Percentiles rank a stretch among this genome's conserved stretches.
Evolutionary conservation across 2,888 invertebrate species (phyloP).

Genomic region (Hyposoter didymator): DNA sequence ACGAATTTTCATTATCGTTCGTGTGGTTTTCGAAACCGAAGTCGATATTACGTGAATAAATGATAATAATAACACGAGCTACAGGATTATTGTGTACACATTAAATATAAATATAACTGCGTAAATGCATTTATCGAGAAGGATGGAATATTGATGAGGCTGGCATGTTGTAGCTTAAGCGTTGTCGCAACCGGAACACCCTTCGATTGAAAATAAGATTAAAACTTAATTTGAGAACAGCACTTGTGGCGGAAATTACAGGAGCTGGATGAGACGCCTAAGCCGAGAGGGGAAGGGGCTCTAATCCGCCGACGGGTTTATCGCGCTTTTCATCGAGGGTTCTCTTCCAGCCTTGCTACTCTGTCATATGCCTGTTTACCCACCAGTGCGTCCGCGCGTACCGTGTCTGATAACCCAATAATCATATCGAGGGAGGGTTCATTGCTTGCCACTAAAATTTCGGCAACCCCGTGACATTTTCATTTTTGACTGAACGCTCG

Average conservation of each 20-base stretch:
- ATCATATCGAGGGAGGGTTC: slow-evolving; percentile 65
- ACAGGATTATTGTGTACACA: neutral
- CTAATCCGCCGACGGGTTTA: slow-evolving; percentile 52
- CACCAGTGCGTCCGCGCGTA: slow-evolving; percentile 42
- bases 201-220: slow-evolving; percentile 72
- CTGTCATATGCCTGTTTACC: slow-evolving; percentile 29
- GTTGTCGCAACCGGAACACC: slow-evolving; percentile 21
- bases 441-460: slow-evolving; percentile 71
- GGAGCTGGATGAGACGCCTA: slow-evolving; percentile 62
- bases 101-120: neutral
- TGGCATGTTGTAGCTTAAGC: slow-evolving; percentile 13
- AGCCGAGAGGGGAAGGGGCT: slow-evolving; percentile 44
- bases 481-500: slow-evolving; percentile 39
- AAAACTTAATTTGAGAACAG: slow-evolving; percentile 74
- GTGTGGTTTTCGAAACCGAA: neutral
- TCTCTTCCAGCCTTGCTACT: neutral
- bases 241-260: slow-evolving; percentile 73
- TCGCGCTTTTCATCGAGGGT: slow-evolving; percentile 50
- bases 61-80: neutral
- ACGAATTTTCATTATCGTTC: neutral
- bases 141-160: slow-evolving; percentile 28
- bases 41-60: neutral
- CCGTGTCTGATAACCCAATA: slow-evolving; percentile 73
- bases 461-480: slow-evolving; percentile 47
- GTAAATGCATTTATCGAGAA: slow-evolving; percentile 8